Evolutionary conservation across 2,797 vertebrate species (phyloP), one percentile per base, ranked within the genome.

Genomic region (Distichodus sexfasciatus): DNA sequence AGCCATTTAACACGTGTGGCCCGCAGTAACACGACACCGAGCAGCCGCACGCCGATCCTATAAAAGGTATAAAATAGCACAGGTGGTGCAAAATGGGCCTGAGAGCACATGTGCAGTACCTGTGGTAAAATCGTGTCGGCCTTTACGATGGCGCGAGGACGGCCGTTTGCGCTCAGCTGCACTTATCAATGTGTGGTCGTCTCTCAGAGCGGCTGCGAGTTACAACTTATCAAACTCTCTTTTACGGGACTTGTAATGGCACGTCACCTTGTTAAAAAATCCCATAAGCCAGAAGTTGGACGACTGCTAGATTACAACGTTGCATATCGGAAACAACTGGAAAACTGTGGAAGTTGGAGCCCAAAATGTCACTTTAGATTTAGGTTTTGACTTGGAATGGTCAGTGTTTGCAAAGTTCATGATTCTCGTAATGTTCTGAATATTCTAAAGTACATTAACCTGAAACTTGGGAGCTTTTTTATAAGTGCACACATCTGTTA

Each of bases 51-150:
- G 36, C 36, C 66, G 35, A 58, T 73, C 71, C 63, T 66, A 76
- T 78, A 78, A 78, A 80, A 58, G 40, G 63, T 66, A 76, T 78
- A 78, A 78, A 80, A 58, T 41, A 66, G 73, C 41, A 33, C 76
- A 78, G 73, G 73, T 76, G 76, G 72, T 65, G 70, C 74, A 78
- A 76, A n/a, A 80, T 80, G 71, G 73, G 40, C 62, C 71, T 58
- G 50, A 10, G 73, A 69, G 69, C 76, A 76, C 77, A 75, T 75
- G 40, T 76, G 74, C 53, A 60, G 55, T 76, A 79, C 74, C 75
- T 76, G 63, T 62, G 70, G n/a, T 64, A 75, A 76, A 75, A 66
- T 76, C 73, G 67, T 67, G 73, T 74, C 74, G 75, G 47, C 71
- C 53, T 68, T 79, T 71, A 79, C 24, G 28, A 38, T 51, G 59